Evolutionary conservation across 2,797 vertebrate genomes (phyloP).

Genomic region (Onychomys torridus): DNA sequence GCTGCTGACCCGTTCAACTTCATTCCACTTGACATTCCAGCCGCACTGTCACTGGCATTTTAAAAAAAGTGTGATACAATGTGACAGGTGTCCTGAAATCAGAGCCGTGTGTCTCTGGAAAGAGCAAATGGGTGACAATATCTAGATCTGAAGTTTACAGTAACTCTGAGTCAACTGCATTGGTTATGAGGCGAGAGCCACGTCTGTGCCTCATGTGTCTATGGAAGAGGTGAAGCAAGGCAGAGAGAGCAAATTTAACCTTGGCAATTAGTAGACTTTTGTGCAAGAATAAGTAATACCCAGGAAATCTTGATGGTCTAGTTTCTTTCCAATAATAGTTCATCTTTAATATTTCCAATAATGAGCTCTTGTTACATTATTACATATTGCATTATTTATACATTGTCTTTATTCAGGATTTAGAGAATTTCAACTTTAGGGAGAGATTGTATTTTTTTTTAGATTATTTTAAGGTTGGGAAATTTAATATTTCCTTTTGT

Average conservation of each 20-base stretch:
- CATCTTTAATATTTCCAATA: conserved; percentile 35
- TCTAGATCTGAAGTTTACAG: conserved; percentile 58
- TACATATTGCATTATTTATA: not conserved
- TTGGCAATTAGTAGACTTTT: conserved; percentile 37
- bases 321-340: conserved; percentile 38
- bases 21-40: conserved; percentile 67
- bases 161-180: not conserved
- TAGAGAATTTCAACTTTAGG: conserved; percentile 5
- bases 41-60: conserved; percentile 7
- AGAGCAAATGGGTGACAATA: conserved; percentile 57
- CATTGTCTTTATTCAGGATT: not conserved
- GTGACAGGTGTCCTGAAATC: conserved; percentile 65
- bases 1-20: conserved; percentile 58
- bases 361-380: not conserved
- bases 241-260: conserved; percentile 40
- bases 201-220: not conserved
- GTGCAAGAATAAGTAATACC: not conserved
- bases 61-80: not conserved
- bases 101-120: conserved; percentile 33
- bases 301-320: conserved; percentile 1
- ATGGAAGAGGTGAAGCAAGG: conserved; percentile 15
- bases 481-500: not conserved
- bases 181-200: not conserved
- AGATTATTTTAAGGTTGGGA: conserved; percentile 50
- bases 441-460: not conserved